Base-by-base conservation (phyloP, 2,797 vertebrate genomes). In the Acipenser ruthenus region DNA sequence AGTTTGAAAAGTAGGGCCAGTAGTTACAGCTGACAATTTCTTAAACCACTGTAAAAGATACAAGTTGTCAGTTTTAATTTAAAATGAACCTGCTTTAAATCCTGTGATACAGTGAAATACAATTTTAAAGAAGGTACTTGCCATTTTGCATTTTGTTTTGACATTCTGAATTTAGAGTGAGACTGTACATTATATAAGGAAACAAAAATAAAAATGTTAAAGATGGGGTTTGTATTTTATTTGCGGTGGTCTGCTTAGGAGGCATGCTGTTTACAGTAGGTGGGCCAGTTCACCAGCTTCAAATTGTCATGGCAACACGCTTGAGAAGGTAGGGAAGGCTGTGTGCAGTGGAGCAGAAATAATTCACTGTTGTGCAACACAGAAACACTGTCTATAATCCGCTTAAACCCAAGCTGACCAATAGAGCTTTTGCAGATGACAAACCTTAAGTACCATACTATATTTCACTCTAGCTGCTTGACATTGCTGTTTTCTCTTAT, bases 331-430 rank as follows among this genome's bases (percentile, higher is more conserved):
- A 79, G 79, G 79, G 72, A 65, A 65, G 55, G 52, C 73, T 56
- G 75, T 80, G 84, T 90, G 87, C 89, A 89, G 81, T 87, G 86
- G 83, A 82, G 88, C 88, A 86, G 88, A 90, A 89, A 86, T 81
- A 86, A 88, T 88, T 88, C 87, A 82, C 84, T 87, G 85, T 86
- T 84, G 87, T 83, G 81, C 83, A 84, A 79, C 85, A 85, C 83
- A 80, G 86, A 85, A 86, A 86, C 86, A 86, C 84, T 83, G 87
- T 84, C 84, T 84, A 83, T 90, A 90, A 89, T 91, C 88, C 85
- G 86, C 88, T 91, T 91, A 88, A 37, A 37, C 79, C 78, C 72
- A 59, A 78, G 75, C 75, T 68, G 72, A 80, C 81, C 83, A 83
- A 86, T 82, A 84, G 84, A 85, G 83, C 81, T 75, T 73, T 78